These are phyloP conservation scores for Muscicapa comitata DNA, from an alignment of 2,797 vertebrate species.

Conservation along the genomic window DNA sequence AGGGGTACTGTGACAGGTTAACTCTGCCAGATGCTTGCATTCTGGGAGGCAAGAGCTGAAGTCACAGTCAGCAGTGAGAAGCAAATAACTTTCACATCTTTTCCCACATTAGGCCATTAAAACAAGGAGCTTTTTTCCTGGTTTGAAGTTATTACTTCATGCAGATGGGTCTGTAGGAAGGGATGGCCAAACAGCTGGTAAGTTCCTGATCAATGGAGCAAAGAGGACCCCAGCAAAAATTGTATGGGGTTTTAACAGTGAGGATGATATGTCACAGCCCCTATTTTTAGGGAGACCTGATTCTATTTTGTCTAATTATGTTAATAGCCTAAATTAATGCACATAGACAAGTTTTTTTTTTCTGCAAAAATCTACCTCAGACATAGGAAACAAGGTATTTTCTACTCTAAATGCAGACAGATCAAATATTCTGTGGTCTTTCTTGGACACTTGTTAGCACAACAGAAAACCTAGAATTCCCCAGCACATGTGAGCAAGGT, in stretches of 20 bases:
- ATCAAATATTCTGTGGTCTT: not conserved
- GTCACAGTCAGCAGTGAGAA: not conserved
- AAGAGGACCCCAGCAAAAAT: not conserved
- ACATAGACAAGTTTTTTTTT: not conserved
- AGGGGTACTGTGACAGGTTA: not conserved
- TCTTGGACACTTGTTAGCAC: not conserved
- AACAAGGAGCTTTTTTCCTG: not conserved
- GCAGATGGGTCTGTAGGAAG: not conserved
- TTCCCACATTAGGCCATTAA: not conserved
- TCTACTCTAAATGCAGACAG: not conserved
- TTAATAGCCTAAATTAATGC: not conserved
- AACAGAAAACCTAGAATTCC: not conserved
- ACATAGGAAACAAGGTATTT: not conserved
- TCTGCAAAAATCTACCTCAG: not conserved
- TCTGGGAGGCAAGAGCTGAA: not conserved
- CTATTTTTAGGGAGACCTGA: not conserved
- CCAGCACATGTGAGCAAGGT: not conserved
- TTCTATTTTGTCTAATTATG: not conserved
- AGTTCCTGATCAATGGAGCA: not conserved
- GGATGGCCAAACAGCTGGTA: not conserved
- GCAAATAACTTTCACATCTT: not conserved
- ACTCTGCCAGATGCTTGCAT: not conserved
- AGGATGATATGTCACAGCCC: not conserved
- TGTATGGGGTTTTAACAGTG: not conserved
- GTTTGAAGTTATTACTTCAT: not conserved